Evolutionary conservation across 1,140 invertebrate genomes (phyloP), one percentile per base, ranked within the genome.

Genomic region (Subanguina moxae): DNA sequence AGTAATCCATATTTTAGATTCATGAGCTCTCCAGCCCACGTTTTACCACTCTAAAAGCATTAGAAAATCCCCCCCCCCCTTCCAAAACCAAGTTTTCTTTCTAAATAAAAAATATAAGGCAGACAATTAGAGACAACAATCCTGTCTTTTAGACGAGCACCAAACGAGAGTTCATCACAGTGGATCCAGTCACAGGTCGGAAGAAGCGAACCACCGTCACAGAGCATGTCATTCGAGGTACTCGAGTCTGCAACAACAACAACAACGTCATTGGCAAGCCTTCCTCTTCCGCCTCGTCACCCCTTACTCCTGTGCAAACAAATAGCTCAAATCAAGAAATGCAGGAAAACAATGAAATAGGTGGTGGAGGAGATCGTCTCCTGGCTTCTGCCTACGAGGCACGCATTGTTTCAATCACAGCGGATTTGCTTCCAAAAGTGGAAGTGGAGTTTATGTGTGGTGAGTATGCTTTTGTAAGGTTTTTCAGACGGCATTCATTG

Each of bases 161-260:
- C 42, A 63, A 62, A 43, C 67, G 62, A 42, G 77, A 79, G 38
- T 78, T 57, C 23, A 62, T 80, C 19, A 68, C 64, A 45, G 52
- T 72, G 13, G 78, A 80, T 67, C 74, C 78, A 0, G 48, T 69
- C 17, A 77, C 70, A 25, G 80, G 80, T 5, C 30, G 73, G 15
- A 77, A 70, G 46, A 82, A 82, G 61, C 59, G 72, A 43, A 81
- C 68, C 5, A 75, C 75, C 21, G 70, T 80, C 3, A 77, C 76
- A 9, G 78, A 80, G 52, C 52, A 75, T 30, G 57, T 78, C 7
- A 25, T 82, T 1, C 70, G 48, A 69, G 17, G 72, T 66, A 46
- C 72, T 75, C 64, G 62, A 58, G 25, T 61, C 38, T 62, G 61
- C 23, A 21, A 5, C n/a, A 61, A 62, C 15, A 62, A 48, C 19